Evolutionary conservation across 2,888 invertebrate genomes (phyloP), one percentile per base, ranked within the genome.

Genomic region (Serrognathus titanus): DNA sequence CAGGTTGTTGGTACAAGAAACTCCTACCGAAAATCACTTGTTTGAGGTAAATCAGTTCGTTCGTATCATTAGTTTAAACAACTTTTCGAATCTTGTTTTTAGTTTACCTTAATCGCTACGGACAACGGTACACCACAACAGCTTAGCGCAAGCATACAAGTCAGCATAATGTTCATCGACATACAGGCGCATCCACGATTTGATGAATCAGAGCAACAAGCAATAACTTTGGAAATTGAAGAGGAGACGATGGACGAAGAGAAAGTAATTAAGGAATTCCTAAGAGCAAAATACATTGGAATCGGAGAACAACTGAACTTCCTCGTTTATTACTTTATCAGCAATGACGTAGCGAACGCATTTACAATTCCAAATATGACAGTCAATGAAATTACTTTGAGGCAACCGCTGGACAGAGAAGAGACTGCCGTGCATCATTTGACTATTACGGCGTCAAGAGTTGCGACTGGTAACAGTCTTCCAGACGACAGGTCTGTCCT

Each of bases 161-260:
- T 65, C 16, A 71, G 66, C 1, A 71, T 81, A 0, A 71, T 78
- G 16, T 82, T 82, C 64, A 78, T 83, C 35, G 79, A 82, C 11
- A 78, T 79, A 11, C 71, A 75, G 36, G 80, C 78, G 2, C 78
- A 78, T 10, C 83, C 83, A 0, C 64, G 71, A 12, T 83, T 83
- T 67, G 7, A 54, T 0, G 45, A 39, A 0, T 63, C 60, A 1
- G 65, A 69, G 7, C 24, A 31, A 6, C 2, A 5, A 31, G 7
- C 1, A 6, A 31, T 31, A 31, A 31, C 24, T 7, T 6, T 31
- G 24, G 3, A 31, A 3, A 31, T 31, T 31, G 24, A 31, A 6
- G 24, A 31, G 6, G 24, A 31, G 24, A 31, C 24, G 7, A 31
- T 55, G 3, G 58, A 39, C n/a, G 16, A 11, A n/a, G 16, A 43